These are phyloP conservation scores for Pseudocheirus occidentalis DNA, from an alignment of 2,797 vertebrate species.

Conservation along the genomic window DNA sequence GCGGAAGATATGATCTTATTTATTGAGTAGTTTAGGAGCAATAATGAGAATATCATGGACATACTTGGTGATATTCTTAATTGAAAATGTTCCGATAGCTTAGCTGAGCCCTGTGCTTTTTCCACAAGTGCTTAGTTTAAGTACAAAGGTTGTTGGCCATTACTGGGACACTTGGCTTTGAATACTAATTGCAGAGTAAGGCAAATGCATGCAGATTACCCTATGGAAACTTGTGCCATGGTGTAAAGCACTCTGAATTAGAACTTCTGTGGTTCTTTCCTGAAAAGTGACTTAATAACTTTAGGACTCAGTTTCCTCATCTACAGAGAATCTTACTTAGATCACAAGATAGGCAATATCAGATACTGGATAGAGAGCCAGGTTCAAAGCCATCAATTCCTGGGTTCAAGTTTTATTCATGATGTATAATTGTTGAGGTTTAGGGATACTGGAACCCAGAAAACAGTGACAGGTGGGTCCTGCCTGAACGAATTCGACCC, in stretches of 20 bases:
- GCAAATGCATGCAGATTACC: background rate
- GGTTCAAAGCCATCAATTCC: background rate
- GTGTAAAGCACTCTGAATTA: background rate
- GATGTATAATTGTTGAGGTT: background rate
- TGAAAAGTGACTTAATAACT: background rate
- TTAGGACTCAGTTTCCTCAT: background rate
- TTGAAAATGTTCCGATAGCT: conserved; percentile 24
- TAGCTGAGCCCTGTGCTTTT: conserved; percentile 17
- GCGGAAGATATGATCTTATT: background rate
- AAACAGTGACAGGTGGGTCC: too few species aligned
- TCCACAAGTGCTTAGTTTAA: conserved; percentile 45
- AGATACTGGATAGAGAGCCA: background rate
- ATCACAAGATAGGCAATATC: background rate
- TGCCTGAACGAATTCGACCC: too few species aligned
- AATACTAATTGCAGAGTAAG: background rate
- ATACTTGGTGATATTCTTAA: background rate
- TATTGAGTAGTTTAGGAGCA: background rate
- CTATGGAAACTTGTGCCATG: background rate
- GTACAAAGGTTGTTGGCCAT: background rate
- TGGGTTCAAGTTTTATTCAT: background rate
- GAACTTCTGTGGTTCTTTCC: background rate
- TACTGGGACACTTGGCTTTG: conserved; percentile 3
- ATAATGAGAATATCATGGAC: background rate
- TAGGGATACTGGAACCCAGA: too few species aligned
- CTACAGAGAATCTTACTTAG: background rate